A percentile compares a stretch with the other conserved stretches of the same genome.
Conservation (phyloP, 2,113 vertebrate genomes). For the Xenopus laevis region DNA sequence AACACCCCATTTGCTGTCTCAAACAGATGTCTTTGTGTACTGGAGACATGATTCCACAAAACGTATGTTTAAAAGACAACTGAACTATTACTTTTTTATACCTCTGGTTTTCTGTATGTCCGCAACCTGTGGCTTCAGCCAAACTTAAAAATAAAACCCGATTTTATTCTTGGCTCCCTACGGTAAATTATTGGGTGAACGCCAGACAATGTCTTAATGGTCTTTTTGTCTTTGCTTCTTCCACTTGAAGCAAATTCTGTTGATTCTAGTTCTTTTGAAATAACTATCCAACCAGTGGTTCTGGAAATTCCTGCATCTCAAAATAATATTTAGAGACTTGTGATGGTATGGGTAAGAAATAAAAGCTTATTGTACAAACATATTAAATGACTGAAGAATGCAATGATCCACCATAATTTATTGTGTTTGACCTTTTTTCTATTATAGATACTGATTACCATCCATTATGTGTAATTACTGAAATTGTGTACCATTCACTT, state of each 20-base stretch:
- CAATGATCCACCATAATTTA: too few species aligned
- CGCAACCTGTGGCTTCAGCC: conserved; percentile 34
- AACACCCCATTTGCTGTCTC: neutral
- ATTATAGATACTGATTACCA: too few species aligned
- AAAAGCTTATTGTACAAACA: neutral
- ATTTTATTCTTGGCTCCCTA: conserved; percentile 31
- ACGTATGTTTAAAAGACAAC: conserved; percentile 17
- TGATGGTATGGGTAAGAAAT: too few species aligned
- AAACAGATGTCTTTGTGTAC: neutral
- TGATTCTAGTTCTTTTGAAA: conserved; percentile 22
- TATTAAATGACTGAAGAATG: neutral
- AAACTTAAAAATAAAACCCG: conserved; percentile 42
- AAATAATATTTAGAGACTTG: neutral
- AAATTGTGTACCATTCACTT: too few species aligned
- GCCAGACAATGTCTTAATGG: conserved; percentile 29
- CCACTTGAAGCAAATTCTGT: conserved; percentile 30
- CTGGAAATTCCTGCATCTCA: conserved; percentile 34
- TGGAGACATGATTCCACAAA: conserved; percentile 6
- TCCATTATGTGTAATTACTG: too few species aligned
- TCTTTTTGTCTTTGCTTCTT: conserved; percentile 17
- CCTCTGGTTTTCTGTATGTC: conserved; percentile 49
- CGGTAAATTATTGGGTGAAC: conserved; percentile 48
- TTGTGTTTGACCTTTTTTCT: too few species aligned
- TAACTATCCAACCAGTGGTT: conserved; percentile 27
- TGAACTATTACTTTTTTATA: conserved; percentile 23